A percentile compares a stretch with the other conserved stretches of the same genome.
phyloP scores from a whole-genome alignment of 2,888 invertebrate genomes.

The Zhuqinia jingwanae region DNA sequence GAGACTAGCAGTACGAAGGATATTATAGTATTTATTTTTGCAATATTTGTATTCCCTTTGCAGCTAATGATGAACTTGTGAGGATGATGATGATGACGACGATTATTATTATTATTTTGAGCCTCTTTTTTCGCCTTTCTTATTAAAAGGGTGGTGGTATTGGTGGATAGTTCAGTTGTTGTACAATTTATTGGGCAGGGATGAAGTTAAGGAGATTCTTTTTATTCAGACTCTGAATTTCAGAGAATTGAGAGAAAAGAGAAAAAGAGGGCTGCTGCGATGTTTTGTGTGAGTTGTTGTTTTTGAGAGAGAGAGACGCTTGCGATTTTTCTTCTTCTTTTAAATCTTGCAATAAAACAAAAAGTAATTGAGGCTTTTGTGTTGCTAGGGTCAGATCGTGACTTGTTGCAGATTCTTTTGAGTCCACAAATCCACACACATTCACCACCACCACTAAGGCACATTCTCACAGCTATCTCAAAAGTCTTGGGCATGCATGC shows the following conservation, averaged over 20 bases:
- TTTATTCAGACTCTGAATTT: too few species aligned
- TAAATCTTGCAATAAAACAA: slow-evolving; percentile 62
- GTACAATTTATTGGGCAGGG: slow-evolving; percentile 12
- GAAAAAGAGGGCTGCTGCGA: neutral
- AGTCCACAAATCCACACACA: slow-evolving; percentile 28
- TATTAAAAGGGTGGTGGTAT: slow-evolving; percentile 47
- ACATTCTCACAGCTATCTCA: neutral
- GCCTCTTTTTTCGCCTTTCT: slow-evolving; percentile 46
- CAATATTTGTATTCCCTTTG: too few species aligned
- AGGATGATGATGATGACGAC: slow-evolving; percentile 1
- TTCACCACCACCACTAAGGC: too few species aligned
- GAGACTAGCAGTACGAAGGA: too few species aligned
- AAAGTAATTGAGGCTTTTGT: slow-evolving; percentile 72
- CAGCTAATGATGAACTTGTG: too few species aligned
- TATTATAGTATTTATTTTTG: too few species aligned
- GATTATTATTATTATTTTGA: neutral
- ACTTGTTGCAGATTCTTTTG: slow-evolving; percentile 66
- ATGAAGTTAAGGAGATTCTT: slow-evolving; percentile 21
- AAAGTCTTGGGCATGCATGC: neutral
- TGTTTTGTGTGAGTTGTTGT: too few species aligned
- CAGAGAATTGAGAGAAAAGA: too few species aligned
- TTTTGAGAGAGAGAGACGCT: neutral
- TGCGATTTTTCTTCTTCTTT: neutral
- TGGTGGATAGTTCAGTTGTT: slow-evolving; percentile 4
- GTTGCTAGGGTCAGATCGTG: slow-evolving; percentile 72